Evolutionary conservation across 2,113 vertebrate species (phyloP).

Genomic region (Pteronura brasiliensis): DNA sequence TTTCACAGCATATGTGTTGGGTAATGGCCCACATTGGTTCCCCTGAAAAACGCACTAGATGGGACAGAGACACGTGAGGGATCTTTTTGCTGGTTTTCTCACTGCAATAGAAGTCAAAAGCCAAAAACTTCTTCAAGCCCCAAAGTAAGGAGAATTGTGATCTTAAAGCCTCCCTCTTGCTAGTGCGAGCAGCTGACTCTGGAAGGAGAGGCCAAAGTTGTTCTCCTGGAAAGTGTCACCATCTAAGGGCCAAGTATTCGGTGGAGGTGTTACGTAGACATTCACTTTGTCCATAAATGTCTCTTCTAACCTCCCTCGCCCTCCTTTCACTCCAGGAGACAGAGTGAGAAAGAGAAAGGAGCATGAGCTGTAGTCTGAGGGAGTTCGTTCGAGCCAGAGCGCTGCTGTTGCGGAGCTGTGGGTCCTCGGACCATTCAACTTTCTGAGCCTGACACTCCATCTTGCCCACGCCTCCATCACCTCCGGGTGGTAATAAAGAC

Average conservation of each 20-base stretch:
- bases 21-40: not conserved
- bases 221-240: not conserved
- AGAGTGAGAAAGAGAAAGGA: not conserved
- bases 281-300: not conserved
- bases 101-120: not conserved
- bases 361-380: rapidly evolving
- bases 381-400: not conserved
- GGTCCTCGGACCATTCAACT: not conserved
- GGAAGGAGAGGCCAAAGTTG: not conserved
- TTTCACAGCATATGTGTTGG: not conserved
- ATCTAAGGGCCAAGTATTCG: not conserved
- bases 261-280: not conserved
- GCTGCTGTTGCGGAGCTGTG: not conserved
- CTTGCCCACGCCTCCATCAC: not conserved
- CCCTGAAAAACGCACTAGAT: not conserved
- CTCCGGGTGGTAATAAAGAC: not conserved
- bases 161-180: not conserved
- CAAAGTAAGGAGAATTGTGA: not conserved
- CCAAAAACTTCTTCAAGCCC: not conserved
- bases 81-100: not conserved
- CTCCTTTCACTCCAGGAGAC: not conserved
- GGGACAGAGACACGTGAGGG: not conserved
- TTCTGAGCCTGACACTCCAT: not conserved
- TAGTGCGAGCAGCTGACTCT: not conserved
- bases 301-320: not conserved